Percentiles rank a stretch among this genome's conserved stretches.
Evolutionary conservation across 2,113 vertebrate genomes (phyloP).

Genomic region (Zingel zingel): DNA sequence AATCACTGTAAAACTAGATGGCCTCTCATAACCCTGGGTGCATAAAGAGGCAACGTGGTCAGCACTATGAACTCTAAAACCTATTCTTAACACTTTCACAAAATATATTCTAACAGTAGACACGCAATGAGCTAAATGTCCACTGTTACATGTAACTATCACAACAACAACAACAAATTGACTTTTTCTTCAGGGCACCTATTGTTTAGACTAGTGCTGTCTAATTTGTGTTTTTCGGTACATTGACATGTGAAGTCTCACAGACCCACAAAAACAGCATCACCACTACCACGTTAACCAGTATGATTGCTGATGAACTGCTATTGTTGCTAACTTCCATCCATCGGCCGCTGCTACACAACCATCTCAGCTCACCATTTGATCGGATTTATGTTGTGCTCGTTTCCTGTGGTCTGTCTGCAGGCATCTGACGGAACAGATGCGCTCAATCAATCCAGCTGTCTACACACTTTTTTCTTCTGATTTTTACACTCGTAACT

Average conservation of each 20-base stretch:
- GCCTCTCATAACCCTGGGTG: too few relatives aligned
- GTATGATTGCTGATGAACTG: not conserved
- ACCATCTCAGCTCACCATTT: constrained; percentile 2
- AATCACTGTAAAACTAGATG: too few relatives aligned
- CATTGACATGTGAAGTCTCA: not conserved
- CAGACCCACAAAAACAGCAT: not conserved
- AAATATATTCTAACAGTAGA: too few relatives aligned
- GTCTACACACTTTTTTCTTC: too few relatives aligned
- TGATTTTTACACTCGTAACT: not conserved
- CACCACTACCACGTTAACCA: not conserved
- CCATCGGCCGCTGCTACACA: not conserved
- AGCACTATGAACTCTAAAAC: too few relatives aligned
- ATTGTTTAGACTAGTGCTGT: constrained; percentile 12
- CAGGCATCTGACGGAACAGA: not conserved
- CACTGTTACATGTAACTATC: constrained; percentile 33
- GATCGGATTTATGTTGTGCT: constrained; percentile 10
- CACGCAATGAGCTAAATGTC: constrained; percentile 17
- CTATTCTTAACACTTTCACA: too few relatives aligned
- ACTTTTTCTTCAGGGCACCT: constrained; percentile 34
- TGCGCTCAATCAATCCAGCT: not conserved
- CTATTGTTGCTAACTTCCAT: constrained; percentile 5
- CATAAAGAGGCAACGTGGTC: too few relatives aligned
- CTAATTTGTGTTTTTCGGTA: not conserved
- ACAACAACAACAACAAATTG: constrained; percentile 33
- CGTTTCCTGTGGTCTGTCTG: not conserved